Evolutionary conservation across 2,888 invertebrate genomes (phyloP).

Genomic region (Argyresthia goedartella): DNA sequence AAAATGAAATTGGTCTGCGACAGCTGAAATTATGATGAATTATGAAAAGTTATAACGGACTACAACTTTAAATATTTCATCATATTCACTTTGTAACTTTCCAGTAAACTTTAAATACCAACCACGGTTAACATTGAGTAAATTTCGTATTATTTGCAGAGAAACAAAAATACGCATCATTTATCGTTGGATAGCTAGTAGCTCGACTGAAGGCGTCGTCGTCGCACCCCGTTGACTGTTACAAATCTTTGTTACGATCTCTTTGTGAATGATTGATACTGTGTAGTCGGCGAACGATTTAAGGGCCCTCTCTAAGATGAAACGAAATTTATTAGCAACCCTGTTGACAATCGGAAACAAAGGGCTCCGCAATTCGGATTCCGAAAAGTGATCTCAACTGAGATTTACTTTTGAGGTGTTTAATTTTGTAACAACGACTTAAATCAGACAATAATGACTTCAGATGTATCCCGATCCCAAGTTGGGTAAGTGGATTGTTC

Average conservation of each 20-base stretch:
- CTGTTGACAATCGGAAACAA: slow-evolving; percentile 42
- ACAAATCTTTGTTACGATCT: slow-evolving; percentile 48
- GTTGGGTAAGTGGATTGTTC: background rate
- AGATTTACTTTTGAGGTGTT: slow-evolving; percentile 38
- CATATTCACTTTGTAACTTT: too few relatives aligned
- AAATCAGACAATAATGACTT: background rate
- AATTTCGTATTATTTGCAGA: too few relatives aligned
- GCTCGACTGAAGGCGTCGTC: slow-evolving; percentile 14
- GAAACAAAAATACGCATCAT: slow-evolving; percentile 22
- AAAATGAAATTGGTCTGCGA: too few relatives aligned
- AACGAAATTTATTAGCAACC: slow-evolving; percentile 44
- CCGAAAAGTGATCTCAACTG: slow-evolving; percentile 26
- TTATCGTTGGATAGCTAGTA: slow-evolving; percentile 35
- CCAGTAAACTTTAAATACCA: too few relatives aligned
- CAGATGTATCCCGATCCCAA: background rate
- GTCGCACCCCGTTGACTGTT: slow-evolving; percentile 34
- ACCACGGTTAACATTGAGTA: too few relatives aligned
- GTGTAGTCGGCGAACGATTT: slow-evolving; percentile 30
- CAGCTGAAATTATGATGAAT: too few relatives aligned
- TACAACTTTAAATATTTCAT: too few relatives aligned
- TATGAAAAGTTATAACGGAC: too few relatives aligned
- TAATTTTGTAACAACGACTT: slow-evolving; percentile 17
- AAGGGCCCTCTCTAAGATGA: slow-evolving; percentile 30
- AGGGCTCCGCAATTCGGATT: slow-evolving; percentile 23
- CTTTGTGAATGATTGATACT: slow-evolving; percentile 43